phyloP scores from a whole-genome alignment of 2,797 vertebrate genomes.

The Melanotaenia trifasciata region DNA sequence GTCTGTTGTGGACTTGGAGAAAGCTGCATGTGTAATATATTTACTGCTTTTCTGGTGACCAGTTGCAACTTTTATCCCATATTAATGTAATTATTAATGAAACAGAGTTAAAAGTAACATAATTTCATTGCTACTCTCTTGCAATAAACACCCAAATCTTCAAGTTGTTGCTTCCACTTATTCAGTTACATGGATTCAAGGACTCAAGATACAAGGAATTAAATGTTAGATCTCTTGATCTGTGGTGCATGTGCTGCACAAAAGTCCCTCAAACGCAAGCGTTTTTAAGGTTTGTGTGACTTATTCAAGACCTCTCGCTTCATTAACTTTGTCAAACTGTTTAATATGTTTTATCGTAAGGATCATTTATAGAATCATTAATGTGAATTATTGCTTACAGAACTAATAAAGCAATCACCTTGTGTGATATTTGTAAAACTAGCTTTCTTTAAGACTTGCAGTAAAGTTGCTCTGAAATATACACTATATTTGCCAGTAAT shows the following conservation, averaged over 20 bases:
- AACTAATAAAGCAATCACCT: not conserved
- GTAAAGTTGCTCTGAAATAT: slow-evolving; percentile 4
- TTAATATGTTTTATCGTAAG: no score
- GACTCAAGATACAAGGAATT: not conserved
- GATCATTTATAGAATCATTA: not conserved
- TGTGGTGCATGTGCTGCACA: not conserved
- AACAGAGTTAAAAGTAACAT: not conserved
- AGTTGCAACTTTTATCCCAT: not conserved
- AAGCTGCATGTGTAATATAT: not conserved
- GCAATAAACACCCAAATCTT: not conserved
- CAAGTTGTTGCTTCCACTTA: not conserved
- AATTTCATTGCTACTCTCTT: not conserved
- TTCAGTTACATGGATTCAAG: no score
- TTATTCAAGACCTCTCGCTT: not conserved
- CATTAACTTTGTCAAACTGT: not conserved
- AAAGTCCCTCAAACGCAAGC: not conserved
- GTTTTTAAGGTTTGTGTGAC: not conserved
- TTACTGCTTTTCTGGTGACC: not conserved
- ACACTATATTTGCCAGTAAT: slow-evolving; percentile 18
- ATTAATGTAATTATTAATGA: not conserved
- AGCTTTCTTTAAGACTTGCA: not conserved
- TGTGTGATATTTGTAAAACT: not conserved
- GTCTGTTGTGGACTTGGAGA: not conserved
- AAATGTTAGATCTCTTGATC: not conserved
- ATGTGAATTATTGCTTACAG: slow-evolving; percentile 2